Conservation (phyloP, 1,140 invertebrate genomes). For the Octopus sinensis region DNA sequence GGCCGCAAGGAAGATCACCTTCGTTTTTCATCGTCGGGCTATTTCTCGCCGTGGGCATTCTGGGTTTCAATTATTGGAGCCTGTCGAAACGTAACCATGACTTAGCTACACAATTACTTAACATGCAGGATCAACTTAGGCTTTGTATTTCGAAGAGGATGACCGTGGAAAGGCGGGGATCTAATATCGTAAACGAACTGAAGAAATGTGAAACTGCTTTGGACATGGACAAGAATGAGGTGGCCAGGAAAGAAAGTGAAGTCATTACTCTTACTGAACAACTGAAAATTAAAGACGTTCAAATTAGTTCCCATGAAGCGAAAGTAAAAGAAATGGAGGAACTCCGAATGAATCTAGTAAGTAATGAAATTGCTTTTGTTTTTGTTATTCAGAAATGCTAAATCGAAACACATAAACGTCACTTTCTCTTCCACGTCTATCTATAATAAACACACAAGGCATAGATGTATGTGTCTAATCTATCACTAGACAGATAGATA, state of each 20-base stretch:
- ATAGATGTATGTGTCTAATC: no score
- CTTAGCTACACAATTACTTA: constrained; percentile 22
- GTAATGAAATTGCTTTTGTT: neutral
- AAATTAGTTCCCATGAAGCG: neutral
- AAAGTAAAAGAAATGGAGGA: neutral
- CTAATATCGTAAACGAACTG: constrained; percentile 23
- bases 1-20: constrained; percentile 33
- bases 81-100: constrained; percentile 30
- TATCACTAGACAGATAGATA: no score
- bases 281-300: neutral
- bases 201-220: constrained; percentile 23
- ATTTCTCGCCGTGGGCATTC: constrained; percentile 30
- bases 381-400: no score
- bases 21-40: constrained; percentile 36
- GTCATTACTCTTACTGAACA: neutral
- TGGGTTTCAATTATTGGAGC: constrained; percentile 38
- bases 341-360: neutral
- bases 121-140: constrained; percentile 27
- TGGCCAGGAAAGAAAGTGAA: constrained; percentile 17
- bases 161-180: constrained; percentile 28
- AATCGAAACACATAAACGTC: no score
- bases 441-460: no score
- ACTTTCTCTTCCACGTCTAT: no score
- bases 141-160: constrained; percentile 28
- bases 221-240: constrained; percentile 17